These are phyloP conservation scores for Mustela lutreola DNA, from an alignment of 2,113 vertebrate genomes.

Conservation along the genomic window DNA sequence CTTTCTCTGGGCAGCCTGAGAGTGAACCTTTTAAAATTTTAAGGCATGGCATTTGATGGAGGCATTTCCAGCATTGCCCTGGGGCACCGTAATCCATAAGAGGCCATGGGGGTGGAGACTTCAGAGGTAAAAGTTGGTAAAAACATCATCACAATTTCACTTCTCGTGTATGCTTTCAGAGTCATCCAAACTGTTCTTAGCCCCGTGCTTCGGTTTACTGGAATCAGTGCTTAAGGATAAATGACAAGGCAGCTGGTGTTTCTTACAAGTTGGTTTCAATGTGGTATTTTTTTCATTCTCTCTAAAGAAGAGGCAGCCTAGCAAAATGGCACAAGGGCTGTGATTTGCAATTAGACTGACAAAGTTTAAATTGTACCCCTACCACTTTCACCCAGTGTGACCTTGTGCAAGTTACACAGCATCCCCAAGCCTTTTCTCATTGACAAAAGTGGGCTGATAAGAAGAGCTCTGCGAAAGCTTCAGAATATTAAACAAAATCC, in stretches of 20 bases:
- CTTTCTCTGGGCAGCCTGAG: not conserved
- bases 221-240: not conserved
- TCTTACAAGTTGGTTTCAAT: not conserved
- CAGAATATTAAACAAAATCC: not conserved
- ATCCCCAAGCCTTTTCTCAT: not conserved
- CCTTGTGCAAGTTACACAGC: not conserved
- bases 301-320: not conserved
- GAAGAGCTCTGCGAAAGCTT: not conserved
- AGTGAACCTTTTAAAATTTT: not conserved
- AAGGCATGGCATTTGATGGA: not conserved
- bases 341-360: not conserved
- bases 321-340: not conserved
- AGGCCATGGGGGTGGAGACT: not conserved
- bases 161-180: not conserved
- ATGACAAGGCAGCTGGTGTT: slow-evolving; percentile 6
- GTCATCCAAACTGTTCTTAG: not conserved
- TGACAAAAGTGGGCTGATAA: not conserved
- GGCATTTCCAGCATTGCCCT: not conserved
- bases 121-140: not conserved
- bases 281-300: not conserved
- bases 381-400: not conserved
- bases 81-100: not conserved
- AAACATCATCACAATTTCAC: not conserved
- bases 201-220: not conserved
- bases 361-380: not conserved